Conservation (phyloP, 1,140 invertebrate genomes). For the Euschistus heros region DNA sequence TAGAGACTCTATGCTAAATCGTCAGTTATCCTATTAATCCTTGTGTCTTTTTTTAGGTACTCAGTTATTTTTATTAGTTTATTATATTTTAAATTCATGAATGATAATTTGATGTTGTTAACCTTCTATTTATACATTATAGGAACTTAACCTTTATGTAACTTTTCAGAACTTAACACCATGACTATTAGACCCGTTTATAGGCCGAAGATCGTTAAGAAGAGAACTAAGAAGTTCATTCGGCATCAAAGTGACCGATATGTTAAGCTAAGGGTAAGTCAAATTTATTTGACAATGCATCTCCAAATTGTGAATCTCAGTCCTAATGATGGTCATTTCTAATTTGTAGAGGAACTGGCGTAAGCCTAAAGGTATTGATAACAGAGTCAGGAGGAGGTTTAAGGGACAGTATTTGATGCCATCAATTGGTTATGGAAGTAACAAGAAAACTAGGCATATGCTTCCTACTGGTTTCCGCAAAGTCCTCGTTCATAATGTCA, state of each 20-base stretch:
- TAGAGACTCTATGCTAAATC: too few relatives aligned
- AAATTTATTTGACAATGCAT: constrained; percentile 3
- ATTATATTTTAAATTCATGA: too few relatives aligned
- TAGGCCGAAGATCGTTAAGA: constrained; percentile 85
- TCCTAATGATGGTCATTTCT: constrained; percentile 9
- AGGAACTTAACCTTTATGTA: neutral
- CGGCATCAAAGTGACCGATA: constrained; percentile 95
- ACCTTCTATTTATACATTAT: neutral
- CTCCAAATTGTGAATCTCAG: neutral
- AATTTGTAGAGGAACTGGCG: constrained; percentile 53
- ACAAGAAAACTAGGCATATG: constrained; percentile 88
- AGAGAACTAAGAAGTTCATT: constrained; percentile 92
- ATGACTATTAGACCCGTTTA: constrained; percentile 82
- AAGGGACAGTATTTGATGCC: constrained; percentile 99
- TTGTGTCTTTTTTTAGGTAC: too few relatives aligned
- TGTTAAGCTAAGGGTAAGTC: constrained; percentile 78
- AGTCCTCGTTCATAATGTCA: constrained; percentile 75
- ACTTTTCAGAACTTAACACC: constrained; percentile 21
- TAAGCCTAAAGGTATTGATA: constrained; percentile 98
- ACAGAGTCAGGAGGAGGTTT: constrained; percentile 94
- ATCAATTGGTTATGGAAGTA: constrained; percentile 97
- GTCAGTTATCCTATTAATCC: too few relatives aligned
- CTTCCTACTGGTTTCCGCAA: constrained; percentile 96
- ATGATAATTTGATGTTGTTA: neutral
- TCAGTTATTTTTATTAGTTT: too few relatives aligned